These are phyloP conservation scores for Limenitis arthemis DNA, from an alignment of 2,888 invertebrate genomes.

Conservation along the genomic window DNA sequence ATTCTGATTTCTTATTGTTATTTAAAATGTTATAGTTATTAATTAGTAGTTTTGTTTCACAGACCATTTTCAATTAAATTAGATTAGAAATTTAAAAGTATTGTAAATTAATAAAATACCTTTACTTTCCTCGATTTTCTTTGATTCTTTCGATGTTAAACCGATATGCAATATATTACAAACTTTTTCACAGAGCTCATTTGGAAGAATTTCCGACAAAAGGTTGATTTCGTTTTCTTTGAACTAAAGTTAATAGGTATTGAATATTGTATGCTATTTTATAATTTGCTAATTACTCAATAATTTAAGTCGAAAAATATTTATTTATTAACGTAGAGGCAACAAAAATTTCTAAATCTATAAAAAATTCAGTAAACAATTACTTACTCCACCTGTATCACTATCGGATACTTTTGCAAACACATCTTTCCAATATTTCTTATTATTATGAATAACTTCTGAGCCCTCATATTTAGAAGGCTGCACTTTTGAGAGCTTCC, in stretches of 20 bases:
- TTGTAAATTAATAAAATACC: constrained; percentile 27
- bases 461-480: constrained; percentile 42
- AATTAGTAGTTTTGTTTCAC: no score
- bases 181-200: constrained; percentile 50
- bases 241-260: constrained; percentile 28
- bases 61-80: no score
- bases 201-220: constrained; percentile 47
- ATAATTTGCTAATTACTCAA: neutral
- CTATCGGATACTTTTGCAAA: constrained; percentile 37
- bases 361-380: neutral
- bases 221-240: constrained; percentile 39
- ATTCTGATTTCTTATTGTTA: no score
- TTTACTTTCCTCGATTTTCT: constrained; percentile 23
- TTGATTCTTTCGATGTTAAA: constrained; percentile 15
- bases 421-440: constrained; percentile 50
- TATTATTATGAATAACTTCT: constrained; percentile 44
- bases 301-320: neutral
- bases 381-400: constrained; percentile 34
- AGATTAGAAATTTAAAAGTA: no score
- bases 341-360: neutral
- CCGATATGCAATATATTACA: constrained; percentile 48
- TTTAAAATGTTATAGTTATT: no score
- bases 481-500: constrained; percentile 43
- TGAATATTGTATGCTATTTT: neutral
- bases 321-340: neutral